Percentiles rank a stretch among this genome's conserved stretches.
Evolutionary conservation across 2,113 vertebrate species (phyloP).

Genomic region (Uria aalge): DNA sequence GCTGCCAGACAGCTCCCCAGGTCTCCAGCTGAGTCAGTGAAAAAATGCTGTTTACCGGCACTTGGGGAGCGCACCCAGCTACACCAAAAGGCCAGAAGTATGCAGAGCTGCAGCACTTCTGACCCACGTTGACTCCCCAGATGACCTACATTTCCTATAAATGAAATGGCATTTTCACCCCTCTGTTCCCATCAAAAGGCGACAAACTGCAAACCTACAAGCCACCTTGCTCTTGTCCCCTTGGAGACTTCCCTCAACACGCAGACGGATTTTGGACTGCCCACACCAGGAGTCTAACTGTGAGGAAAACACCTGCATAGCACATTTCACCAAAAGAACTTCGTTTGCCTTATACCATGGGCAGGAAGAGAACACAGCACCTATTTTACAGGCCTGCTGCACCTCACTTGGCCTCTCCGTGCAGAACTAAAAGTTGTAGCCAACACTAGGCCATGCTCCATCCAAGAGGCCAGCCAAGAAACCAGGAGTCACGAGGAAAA

Average conservation of each 20-base stretch:
- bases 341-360: not conserved
- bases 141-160: not conserved
- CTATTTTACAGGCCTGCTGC: not conserved
- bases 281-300: no score
- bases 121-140: not conserved
- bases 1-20: not conserved
- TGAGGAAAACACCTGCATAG: fast-evolving
- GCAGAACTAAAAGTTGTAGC: not conserved
- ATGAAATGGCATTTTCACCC: not conserved
- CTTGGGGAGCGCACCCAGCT: not conserved
- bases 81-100: not conserved
- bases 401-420: fast-evolving
- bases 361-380: not conserved
- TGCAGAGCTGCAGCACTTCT: not conserved
- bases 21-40: not conserved
- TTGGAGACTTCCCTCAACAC: not conserved
- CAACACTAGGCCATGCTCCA: not conserved
- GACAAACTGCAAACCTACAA: not conserved
- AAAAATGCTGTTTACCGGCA: not conserved
- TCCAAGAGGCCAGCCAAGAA: not conserved
- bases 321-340: not conserved
- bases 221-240: not conserved
- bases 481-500: not conserved
- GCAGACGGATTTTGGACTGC: not conserved
- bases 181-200: not conserved